A percentile compares a stretch with the other conserved stretches of the same genome.
Evolutionary conservation across 2,113 vertebrate genomes (phyloP).

Genomic region (Amphiprion percula): DNA sequence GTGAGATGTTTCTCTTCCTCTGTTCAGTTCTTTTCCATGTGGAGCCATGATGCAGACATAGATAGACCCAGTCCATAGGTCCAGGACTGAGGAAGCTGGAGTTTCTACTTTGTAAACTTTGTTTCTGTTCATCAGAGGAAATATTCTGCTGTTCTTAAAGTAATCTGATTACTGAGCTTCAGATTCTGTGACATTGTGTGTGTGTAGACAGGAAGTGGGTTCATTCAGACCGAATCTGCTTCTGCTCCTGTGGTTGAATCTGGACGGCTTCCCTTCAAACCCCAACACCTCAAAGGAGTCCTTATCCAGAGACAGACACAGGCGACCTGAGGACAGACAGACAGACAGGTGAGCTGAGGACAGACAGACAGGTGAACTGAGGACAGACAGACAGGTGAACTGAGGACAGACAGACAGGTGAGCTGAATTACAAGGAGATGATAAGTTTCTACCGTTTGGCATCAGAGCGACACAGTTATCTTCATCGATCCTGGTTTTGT

Average conservation of each 20-base stretch:
- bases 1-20: too few relatives aligned
- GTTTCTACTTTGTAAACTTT: too few relatives aligned
- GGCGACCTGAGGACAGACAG: constrained; percentile 83
- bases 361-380: not conserved
- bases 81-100: too few relatives aligned
- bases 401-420: constrained; percentile 57
- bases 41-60: too few relatives aligned
- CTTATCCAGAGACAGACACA: constrained; percentile 93
- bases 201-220: not conserved
- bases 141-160: too few relatives aligned
- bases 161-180: too few relatives aligned
- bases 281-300: constrained; percentile 94
- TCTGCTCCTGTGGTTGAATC: constrained; percentile 85
- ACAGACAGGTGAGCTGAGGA: constrained; percentile 55
- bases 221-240: constrained; percentile 88
- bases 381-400: constrained; percentile 77
- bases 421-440: not conserved
- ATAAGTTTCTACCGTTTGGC: constrained; percentile 85
- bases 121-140: too few relatives aligned
- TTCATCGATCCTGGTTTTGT: constrained; percentile 91
- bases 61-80: too few relatives aligned
- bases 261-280: constrained; percentile 89
- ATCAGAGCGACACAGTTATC: constrained; percentile 89
- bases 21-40: too few relatives aligned
- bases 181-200: too few relatives aligned